Evolutionary conservation across 2,797 vertebrate genomes (phyloP).

Genomic region (Hemibagrus guttatus): DNA sequence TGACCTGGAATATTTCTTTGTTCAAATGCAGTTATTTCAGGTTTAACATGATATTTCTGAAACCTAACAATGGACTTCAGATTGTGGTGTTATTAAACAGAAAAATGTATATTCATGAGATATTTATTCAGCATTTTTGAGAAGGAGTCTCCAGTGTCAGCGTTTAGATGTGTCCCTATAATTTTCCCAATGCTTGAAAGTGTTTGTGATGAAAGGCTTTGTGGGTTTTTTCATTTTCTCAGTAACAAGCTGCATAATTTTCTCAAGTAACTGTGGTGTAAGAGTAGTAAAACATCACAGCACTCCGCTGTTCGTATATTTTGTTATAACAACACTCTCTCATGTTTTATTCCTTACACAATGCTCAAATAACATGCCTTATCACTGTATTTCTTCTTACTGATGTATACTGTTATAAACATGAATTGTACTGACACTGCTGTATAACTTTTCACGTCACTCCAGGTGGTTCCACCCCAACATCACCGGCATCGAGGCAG

Average conservation of each 20-base stretch:
- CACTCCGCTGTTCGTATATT: neutral
- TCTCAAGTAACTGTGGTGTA: neutral
- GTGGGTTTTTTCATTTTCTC: neutral
- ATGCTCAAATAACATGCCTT: neutral
- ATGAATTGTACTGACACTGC: neutral
- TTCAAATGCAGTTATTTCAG: neutral
- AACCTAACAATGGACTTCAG: neutral
- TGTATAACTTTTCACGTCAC: neutral
- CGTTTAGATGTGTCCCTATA: neutral
- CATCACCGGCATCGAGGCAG: conserved; percentile 85
- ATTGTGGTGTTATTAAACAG: neutral
- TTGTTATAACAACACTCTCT: neutral
- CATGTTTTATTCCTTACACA: neutral
- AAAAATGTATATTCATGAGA: neutral
- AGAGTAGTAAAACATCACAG: neutral
- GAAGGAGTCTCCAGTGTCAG: neutral
- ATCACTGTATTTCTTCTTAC: neutral
- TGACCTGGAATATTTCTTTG: neutral
- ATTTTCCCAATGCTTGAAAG: neutral
- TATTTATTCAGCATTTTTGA: neutral
- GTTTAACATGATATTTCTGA: neutral
- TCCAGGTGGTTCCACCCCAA: conserved; percentile 92
- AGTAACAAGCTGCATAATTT: neutral
- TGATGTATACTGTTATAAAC: neutral
- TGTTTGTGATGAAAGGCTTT: neutral